A percentile compares a stretch with the other conserved stretches of the same genome.
Conservation (phyloP, 2,797 vertebrate genomes). For the Masticophis lateralis region DNA sequence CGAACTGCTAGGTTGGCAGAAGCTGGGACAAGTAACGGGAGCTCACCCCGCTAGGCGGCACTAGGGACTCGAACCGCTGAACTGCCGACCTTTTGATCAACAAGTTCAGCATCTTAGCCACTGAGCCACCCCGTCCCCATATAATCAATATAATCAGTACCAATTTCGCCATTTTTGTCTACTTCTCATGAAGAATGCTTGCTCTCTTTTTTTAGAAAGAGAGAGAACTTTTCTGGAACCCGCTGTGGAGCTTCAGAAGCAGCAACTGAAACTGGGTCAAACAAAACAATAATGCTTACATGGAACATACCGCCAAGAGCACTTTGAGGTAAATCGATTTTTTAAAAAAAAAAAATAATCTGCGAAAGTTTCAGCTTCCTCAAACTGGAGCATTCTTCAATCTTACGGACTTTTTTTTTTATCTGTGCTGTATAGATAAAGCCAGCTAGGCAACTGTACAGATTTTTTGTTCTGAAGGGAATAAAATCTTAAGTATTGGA, state of each 20-base stretch:
- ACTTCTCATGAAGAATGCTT: neutral
- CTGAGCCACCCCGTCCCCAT: too few species aligned
- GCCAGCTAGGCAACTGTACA: neutral
- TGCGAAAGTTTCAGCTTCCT: neutral
- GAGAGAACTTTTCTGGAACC: neutral
- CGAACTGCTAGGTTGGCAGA: too few species aligned
- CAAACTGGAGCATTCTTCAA: neutral
- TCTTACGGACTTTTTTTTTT: neutral
- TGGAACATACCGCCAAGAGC: neutral
- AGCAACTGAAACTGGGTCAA: neutral
- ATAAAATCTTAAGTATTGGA: neutral
- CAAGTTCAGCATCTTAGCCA: too few species aligned
- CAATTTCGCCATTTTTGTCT: neutral
- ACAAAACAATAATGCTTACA: neutral
- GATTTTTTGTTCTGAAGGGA: neutral
- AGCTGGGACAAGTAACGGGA: too few species aligned
- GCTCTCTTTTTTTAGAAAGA: neutral
- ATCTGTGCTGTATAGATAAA: neutral
- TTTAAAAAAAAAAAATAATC: neutral
- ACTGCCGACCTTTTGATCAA: too few species aligned
- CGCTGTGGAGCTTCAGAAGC: neutral
- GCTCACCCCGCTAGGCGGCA: rapidly evolving
- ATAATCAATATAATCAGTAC: neutral
- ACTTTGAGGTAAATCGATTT: neutral
- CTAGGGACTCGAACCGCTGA: too few species aligned